These are phyloP conservation scores for Drosophila nigromelanica DNA, from an alignment of 1,140 invertebrate species.

Conservation along the genomic window DNA sequence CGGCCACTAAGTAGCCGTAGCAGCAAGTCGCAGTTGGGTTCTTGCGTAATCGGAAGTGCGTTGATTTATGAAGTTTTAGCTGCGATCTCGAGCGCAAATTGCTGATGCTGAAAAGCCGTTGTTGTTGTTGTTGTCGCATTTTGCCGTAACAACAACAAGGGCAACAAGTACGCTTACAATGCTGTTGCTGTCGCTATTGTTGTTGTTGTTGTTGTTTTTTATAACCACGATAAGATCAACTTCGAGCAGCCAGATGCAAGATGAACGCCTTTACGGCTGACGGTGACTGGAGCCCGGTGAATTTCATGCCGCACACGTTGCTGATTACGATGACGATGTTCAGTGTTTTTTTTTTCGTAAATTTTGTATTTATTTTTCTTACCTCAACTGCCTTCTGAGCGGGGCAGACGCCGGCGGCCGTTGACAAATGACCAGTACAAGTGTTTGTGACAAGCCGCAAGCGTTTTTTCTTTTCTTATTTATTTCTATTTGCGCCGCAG, in stretches of 20 bases:
- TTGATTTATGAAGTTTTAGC: conserved; percentile 68
- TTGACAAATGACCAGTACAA: conserved; percentile 79
- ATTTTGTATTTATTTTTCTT: neutral
- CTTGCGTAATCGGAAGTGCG: conserved; percentile 64
- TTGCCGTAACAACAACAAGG: conserved; percentile 44
- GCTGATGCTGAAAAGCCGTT: conserved; percentile 7
- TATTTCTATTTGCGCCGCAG: conserved; percentile 55
- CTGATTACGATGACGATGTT: conserved; percentile 79
- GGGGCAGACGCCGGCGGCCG: conserved; percentile 44
- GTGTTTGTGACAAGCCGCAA: conserved; percentile 81
- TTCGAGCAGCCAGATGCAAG: conserved; percentile 51
- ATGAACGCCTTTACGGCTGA: conserved; percentile 10
- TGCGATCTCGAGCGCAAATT: conserved; percentile 45
- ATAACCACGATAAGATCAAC: conserved; percentile 63
- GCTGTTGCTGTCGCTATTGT: conserved; percentile 32
- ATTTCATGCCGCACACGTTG: conserved; percentile 71
- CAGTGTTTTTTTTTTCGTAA: conserved; percentile 13
- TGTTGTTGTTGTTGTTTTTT: neutral
- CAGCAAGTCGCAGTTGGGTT: conserved; percentile 20
- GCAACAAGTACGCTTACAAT: conserved; percentile 21
- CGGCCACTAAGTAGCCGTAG: conserved; percentile 50
- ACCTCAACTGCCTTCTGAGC: conserved; percentile 9
- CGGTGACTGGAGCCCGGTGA: conserved; percentile 37
- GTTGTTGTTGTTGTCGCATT: conserved; percentile 38
- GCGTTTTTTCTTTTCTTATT: conserved; percentile 59